Evolutionary conservation across 2,797 vertebrate species (phyloP).

Genomic region (Aselliscus stoliczkanus): DNA sequence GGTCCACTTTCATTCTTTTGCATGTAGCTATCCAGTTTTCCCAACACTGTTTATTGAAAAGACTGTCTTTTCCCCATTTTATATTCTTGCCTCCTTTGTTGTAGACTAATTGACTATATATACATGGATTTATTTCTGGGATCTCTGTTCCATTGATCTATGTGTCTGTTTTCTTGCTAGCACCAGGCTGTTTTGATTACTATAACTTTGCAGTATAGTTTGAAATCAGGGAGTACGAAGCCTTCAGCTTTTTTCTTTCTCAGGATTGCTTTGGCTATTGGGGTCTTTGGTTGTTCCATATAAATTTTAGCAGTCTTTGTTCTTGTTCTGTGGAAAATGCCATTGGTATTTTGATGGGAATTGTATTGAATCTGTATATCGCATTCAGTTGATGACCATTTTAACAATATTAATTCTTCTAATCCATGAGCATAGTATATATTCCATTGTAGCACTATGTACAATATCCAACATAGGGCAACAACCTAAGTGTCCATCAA

Average conservation of each 20-base stretch:
- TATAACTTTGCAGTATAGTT: not conserved
- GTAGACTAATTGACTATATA: no score
- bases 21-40: not conserved
- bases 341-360: not conserved
- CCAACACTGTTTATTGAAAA: not conserved
- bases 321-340: not conserved
- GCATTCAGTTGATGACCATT: not conserved
- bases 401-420: not conserved
- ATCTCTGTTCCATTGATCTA: not conserved
- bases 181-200: not conserved
- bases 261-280: not conserved
- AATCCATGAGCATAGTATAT: not conserved
- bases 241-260: not conserved
- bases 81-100: not conserved
- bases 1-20: not conserved
- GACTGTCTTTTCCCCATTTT: not conserved
- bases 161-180: not conserved
- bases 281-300: not conserved
- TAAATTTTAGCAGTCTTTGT: not conserved
- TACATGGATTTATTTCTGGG: not conserved
- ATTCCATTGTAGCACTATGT: not conserved
- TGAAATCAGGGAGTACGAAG: not conserved
- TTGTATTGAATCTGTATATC: not conserved
- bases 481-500: not conserved
- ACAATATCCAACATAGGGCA: not conserved